A percentile compares a stretch with the other conserved stretches of the same genome.
Evolutionary conservation across 2,888 invertebrate genomes (phyloP).

Genomic region (Heterodera filipjevi): DNA sequence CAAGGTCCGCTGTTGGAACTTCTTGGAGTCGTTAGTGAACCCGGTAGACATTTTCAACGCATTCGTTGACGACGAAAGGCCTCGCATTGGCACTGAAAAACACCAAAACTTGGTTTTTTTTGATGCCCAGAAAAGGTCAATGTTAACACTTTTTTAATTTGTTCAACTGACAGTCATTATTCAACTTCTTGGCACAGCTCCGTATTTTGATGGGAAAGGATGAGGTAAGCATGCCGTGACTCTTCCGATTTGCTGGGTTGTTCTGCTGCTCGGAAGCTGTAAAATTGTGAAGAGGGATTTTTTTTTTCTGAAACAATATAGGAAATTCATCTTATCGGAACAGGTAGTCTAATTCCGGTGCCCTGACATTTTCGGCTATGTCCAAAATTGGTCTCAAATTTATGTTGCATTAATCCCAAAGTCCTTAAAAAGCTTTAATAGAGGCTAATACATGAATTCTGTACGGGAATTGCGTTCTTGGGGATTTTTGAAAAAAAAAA

Average conservation of each 20-base stretch:
- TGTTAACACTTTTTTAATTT: too few relatives aligned
- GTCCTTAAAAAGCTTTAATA: too few relatives aligned
- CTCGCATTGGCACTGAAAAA: conserved; percentile 52
- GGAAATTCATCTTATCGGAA: neutral
- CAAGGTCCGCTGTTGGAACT: conserved; percentile 48
- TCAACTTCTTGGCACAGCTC: conserved; percentile 41
- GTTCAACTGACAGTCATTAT: conserved; percentile 45
- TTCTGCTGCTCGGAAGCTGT: conserved; percentile 41
- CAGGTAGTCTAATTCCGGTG: too few relatives aligned
- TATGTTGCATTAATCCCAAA: too few relatives aligned
- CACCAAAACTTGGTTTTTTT: neutral
- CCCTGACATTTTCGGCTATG: too few relatives aligned
- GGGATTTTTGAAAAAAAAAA: too few relatives aligned
- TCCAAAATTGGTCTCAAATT: too few relatives aligned
- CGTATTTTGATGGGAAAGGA: conserved; percentile 46
- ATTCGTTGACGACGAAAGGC: conserved; percentile 41
- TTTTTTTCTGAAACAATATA: neutral
- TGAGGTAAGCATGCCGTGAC: conserved; percentile 36
- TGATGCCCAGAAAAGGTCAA: neutral
- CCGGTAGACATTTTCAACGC: conserved; percentile 47
- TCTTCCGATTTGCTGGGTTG: conserved; percentile 37
- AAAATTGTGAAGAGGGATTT: conserved; percentile 13
- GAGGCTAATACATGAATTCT: too few relatives aligned
- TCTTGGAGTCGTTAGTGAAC: conserved; percentile 53
- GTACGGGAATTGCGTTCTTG: too few relatives aligned